Percentiles rank a stretch among this genome's conserved stretches.
Conservation (phyloP, 2,888 invertebrate species). For the Alentia gelatinosa region DNA sequence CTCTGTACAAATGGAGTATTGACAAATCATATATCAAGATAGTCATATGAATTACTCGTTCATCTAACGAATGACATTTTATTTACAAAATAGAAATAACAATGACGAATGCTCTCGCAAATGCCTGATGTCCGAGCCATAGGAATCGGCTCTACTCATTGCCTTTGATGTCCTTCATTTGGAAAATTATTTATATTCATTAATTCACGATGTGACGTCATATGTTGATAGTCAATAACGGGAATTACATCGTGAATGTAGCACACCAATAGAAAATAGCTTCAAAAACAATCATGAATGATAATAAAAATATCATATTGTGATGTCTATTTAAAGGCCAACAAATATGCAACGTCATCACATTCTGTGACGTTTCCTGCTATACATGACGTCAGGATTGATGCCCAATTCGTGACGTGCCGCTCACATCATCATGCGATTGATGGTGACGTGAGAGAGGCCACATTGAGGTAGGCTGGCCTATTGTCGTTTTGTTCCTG, state of each 20-base stretch:
- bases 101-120: neutral
- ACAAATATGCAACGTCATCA: neutral
- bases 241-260: no score
- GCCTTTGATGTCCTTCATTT: neutral
- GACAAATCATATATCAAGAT: no score
- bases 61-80: neutral
- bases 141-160: neutral
- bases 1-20: no score
- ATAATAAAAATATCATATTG: neutral
- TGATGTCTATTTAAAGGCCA: neutral
- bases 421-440: conserved; percentile 45
- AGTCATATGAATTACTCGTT: no score
- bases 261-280: no score
- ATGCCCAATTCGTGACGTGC: neutral
- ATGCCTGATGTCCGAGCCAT: neutral
- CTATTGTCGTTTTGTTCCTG: neutral
- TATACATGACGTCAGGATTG: neutral
- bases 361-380: neutral
- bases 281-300: neutral
- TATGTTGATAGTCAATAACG: no score
- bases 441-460: conserved; percentile 51
- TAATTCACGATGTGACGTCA: no score
- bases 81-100: neutral
- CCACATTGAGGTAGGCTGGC: conserved; percentile 55
- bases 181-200: no score